Percentiles rank a stretch among this genome's conserved stretches.
Evolutionary conservation across 2,888 invertebrate genomes (phyloP).

Genomic region (Nomada hirtipes): DNA sequence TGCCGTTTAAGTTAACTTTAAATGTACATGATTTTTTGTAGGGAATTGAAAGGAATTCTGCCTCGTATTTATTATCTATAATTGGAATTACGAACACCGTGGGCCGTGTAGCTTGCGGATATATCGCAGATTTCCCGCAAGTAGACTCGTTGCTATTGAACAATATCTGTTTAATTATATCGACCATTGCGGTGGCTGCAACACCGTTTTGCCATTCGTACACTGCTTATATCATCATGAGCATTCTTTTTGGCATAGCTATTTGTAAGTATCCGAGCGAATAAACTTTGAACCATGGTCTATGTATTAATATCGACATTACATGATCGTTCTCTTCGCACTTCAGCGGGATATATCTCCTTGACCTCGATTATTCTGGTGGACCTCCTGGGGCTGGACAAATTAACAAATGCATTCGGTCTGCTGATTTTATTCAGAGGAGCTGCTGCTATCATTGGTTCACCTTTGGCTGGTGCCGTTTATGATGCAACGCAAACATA

Average conservation of each 20-base stretch:
- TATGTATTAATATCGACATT: not conserved
- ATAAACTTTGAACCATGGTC: not conserved
- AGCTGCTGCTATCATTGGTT: slow-evolving; percentile 95
- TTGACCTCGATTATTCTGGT: slow-evolving; percentile 99
- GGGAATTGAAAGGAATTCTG: slow-evolving; percentile 90
- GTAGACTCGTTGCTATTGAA: slow-evolving; percentile 97
- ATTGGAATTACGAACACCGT: slow-evolving; percentile 98
- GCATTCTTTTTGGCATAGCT: slow-evolving; percentile 96
- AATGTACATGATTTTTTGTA: slow-evolving; percentile 81
- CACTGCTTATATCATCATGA: slow-evolving; percentile 90
- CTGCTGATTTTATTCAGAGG: slow-evolving; percentile 98
- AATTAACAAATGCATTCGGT: slow-evolving; percentile 98
- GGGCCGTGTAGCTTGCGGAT: slow-evolving; percentile 95
- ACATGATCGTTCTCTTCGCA: not conserved
- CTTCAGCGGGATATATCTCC: slow-evolving; percentile 97
- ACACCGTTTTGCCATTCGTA: slow-evolving; percentile 94
- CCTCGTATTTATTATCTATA: slow-evolving; percentile 91
- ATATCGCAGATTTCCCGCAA: slow-evolving; percentile 95
- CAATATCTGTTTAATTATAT: slow-evolving; percentile 95
- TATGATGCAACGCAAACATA: slow-evolving; percentile 95
- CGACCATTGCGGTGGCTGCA: slow-evolving; percentile 93
- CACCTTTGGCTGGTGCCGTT: slow-evolving; percentile 94
- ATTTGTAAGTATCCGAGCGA: slow-evolving; percentile 89
- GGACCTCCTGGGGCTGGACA: slow-evolving; percentile 97
- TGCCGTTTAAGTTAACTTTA: not conserved